Base-by-base conservation (phyloP, 2,113 vertebrate species). In the Apodemus sylvaticus region DNA sequence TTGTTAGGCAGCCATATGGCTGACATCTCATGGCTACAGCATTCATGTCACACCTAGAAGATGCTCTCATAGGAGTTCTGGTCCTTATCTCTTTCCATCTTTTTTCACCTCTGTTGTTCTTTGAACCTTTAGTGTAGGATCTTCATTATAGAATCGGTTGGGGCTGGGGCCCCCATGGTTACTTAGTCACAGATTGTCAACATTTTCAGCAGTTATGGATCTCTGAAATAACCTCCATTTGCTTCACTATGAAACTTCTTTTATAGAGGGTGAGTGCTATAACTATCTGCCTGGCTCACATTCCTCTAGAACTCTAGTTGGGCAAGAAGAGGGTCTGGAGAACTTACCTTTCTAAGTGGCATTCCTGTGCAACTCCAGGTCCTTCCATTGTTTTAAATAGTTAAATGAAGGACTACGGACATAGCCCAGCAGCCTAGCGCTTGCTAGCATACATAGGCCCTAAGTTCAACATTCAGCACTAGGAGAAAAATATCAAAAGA, bases 141-240 rank as follows among this genome's bases (percentile, higher is more conserved):
- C 29, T 85, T 2, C 58, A 64, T 31, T 85, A 45, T 19, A 64
- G 39, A 64, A 64, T 19, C 6, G 17, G 62, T 19, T 42, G 81
- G 12, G n/a, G 4, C 7, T 10, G 7, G 58, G 24, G 1, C 5
- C 4, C 14, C 3, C 24, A 31, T 62, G 55, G 39, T 39, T 2
- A 31, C 14, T 62, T 62, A 39, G 24, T 62, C 58, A 83, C 0
- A 13, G 10, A 83, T 42, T 83, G 26, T 83, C n/a, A 83, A 42
- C 22, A 42, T 29, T 60, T 83, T 62, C 24, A 83, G 81, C 58
- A 17, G 24, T 62, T 62, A 7, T 42, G 13, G 24, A 17, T 62
- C n/a, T 83, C 81, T 19, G 4, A 62, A 83, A 29, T 62, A 62
- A n/a, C 58, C 39, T 83, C n/a, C 14, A 31, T 62, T 1, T 62